These are phyloP conservation scores for Etia nguti DNA, from an alignment of 2,113 vertebrate genomes.

Conservation along the genomic window DNA sequence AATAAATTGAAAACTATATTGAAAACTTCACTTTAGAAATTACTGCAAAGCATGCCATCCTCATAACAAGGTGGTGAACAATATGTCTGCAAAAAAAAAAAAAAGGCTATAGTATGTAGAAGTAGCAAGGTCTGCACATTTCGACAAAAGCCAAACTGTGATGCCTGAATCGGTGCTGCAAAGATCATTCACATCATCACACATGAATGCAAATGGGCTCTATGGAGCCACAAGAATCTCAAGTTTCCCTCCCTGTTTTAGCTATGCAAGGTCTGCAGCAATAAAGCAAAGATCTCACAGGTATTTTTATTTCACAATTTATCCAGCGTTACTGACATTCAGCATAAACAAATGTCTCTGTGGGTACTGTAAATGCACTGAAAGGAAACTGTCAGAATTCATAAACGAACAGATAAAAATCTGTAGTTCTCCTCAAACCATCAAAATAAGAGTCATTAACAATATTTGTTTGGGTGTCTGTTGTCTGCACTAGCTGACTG, in stretches of 20 bases:
- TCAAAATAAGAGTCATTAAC: background rate
- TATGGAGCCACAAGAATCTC: slow-evolving; percentile 16
- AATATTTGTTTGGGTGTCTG: background rate
- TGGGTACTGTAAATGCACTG: background rate
- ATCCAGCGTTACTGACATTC: background rate
- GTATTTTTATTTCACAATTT: background rate
- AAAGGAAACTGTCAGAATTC: background rate
- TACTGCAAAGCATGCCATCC: background rate
- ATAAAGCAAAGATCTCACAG: background rate
- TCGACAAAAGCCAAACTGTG: background rate
- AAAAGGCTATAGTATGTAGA: background rate
- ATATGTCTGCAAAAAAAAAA: background rate
- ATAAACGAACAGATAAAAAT: background rate
- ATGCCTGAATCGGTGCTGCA: background rate
- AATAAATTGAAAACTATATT: background rate
- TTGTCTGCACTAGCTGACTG: background rate
- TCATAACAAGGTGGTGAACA: background rate
- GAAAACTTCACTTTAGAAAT: background rate
- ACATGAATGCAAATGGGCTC: slow-evolving; percentile 25
- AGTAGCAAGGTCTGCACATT: background rate
- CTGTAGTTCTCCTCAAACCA: background rate
- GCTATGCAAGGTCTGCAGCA: background rate
- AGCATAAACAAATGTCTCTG: background rate
- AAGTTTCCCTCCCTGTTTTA: slow-evolving; percentile 9
- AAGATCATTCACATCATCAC: slow-evolving; percentile 34